A percentile compares a stretch with the other conserved stretches of the same genome.
Conservation (phyloP, 2,888 invertebrate species). For the Agonopterix arenella region DNA sequence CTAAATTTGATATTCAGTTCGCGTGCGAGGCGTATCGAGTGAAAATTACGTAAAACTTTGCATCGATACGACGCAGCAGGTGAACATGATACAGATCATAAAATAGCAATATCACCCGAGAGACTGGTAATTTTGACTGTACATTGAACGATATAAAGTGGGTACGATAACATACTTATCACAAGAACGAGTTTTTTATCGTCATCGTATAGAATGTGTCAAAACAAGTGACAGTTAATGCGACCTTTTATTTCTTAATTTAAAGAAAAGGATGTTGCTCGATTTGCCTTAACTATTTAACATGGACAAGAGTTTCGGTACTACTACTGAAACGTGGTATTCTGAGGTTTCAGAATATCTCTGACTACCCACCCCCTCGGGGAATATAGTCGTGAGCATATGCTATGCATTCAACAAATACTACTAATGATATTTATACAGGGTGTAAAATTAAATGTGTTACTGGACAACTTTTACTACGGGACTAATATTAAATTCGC, state of each 20-base stretch:
- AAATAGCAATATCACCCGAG: neutral
- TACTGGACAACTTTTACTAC: too few relatives aligned
- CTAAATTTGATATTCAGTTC: neutral
- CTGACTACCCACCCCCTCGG: too few relatives aligned
- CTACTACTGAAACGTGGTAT: too few relatives aligned
- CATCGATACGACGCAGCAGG: neutral
- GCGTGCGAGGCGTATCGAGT: neutral
- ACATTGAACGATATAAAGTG: neutral
- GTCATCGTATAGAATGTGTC: neutral
- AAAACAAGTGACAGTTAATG: neutral
- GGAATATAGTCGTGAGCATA: too few relatives aligned
- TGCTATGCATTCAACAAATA: too few relatives aligned
- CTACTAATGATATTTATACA: too few relatives aligned
- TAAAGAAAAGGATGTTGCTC: neutral
- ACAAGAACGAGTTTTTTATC: neutral
- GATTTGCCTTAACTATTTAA: too few relatives aligned
- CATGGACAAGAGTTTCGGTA: too few relatives aligned
- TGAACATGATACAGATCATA: neutral
- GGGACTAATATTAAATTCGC: too few relatives aligned
- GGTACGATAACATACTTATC: neutral
- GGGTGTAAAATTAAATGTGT: too few relatives aligned
- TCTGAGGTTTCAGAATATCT: too few relatives aligned
- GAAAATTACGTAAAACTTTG: slow-evolving; percentile 2
- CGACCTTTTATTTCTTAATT: too few relatives aligned
- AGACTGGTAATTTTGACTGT: neutral